Evolutionary conservation across 2,888 invertebrate genomes (phyloP).

Genomic region (Apamea epomidion): DNA sequence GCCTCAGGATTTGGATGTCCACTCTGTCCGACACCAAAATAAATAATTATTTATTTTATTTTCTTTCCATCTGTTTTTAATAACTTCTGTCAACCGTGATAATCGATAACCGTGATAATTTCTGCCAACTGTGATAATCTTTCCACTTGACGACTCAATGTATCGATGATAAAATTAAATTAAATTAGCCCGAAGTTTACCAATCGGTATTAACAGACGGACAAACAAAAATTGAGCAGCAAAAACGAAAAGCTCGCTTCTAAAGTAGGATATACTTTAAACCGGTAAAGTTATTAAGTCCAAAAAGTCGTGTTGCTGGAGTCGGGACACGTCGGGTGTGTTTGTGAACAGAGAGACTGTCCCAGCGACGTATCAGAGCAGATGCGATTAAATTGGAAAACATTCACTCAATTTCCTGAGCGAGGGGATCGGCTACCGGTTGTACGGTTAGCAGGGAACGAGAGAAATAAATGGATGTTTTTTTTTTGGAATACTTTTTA

Average conservation of each 20-base stretch:
- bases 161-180: too few relatives aligned
- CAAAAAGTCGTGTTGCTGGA: slow-evolving; percentile 61
- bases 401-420: slow-evolving; percentile 90
- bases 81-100: too few relatives aligned
- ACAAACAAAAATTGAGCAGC: slow-evolving; percentile 49
- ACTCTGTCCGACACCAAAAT: too few relatives aligned
- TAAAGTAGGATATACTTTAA: slow-evolving; percentile 47
- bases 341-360: slow-evolving; percentile 73
- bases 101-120: too few relatives aligned
- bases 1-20: too few relatives aligned
- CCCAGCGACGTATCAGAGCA: slow-evolving; percentile 82
- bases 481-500: neutral
- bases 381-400: slow-evolving; percentile 90
- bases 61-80: too few relatives aligned
- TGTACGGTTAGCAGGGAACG: slow-evolving; percentile 74
- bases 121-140: neutral
- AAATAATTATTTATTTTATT: too few relatives aligned
- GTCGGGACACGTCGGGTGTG: slow-evolving; percentile 68
- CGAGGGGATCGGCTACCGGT: slow-evolving; percentile 79
- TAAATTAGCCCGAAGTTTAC: neutral
- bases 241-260: slow-evolving; percentile 21
- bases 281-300: slow-evolving; percentile 65
- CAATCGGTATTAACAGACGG: slow-evolving; percentile 29
- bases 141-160: neutral
- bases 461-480: slow-evolving; percentile 44